A percentile compares a stretch with the other conserved stretches of the same genome.
Conservation (phyloP, 2,113 vertebrate genomes). For the Cephalophus harveyi region DNA sequence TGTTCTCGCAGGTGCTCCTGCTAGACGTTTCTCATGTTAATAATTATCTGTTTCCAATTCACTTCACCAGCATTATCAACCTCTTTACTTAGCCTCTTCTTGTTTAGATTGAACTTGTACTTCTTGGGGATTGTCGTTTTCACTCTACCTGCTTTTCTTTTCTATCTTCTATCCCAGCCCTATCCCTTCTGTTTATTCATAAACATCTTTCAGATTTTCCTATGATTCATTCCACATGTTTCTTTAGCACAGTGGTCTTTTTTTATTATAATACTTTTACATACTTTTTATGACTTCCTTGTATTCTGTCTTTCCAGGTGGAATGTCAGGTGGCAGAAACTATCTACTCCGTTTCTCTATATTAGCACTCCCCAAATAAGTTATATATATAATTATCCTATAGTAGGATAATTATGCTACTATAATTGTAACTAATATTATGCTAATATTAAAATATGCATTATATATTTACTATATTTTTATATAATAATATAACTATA, state of each 20-base stretch:
- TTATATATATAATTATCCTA: neutral
- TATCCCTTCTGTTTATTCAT: fast-evolving
- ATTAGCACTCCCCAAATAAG: neutral
- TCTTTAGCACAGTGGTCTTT: neutral
- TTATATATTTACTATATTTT: neutral
- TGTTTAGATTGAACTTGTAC: neutral
- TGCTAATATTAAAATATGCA: neutral
- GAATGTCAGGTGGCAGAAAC: neutral
- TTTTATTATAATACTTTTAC: neutral
- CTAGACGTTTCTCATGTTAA: neutral
- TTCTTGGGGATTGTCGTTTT: neutral
- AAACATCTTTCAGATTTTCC: neutral
- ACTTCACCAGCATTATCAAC: neutral
- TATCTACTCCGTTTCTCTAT: neutral
- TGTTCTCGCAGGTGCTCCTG: neutral
- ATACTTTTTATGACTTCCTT: neutral
- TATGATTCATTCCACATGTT: neutral
- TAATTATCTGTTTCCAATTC: neutral
- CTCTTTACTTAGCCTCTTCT: neutral
- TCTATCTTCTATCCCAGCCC: neutral
- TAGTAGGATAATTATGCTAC: neutral
- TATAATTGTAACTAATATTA: neutral
- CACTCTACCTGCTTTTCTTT: neutral
- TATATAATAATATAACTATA: neutral
- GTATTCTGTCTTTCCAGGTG: neutral